Conservation (phyloP, 2,888 invertebrate genomes). For the Odontocolon sp. region DNA sequence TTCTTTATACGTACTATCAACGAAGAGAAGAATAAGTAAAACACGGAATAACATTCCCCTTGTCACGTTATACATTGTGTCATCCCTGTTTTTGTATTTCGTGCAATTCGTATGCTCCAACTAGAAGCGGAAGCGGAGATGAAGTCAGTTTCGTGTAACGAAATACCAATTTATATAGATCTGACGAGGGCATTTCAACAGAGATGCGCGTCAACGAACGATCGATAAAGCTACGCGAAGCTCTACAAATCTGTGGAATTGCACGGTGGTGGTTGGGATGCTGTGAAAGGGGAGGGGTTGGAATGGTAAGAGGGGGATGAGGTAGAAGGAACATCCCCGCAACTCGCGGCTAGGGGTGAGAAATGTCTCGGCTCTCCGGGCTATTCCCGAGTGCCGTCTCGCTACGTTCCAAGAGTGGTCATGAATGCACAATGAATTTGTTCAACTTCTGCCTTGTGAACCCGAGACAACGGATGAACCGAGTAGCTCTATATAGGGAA, state of each 20-base stretch:
- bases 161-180: background rate
- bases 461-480: slow-evolving; percentile 17
- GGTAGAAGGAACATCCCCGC: background rate
- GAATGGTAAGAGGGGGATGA: background rate
- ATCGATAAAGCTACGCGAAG: background rate
- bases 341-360: background rate
- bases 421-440: slow-evolving; percentile 59
- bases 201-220: background rate
- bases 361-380: background rate
- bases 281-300: background rate
- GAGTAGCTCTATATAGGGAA: background rate
- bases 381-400: slow-evolving; percentile 31
- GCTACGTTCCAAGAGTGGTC: slow-evolving; percentile 41
- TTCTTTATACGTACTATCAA: background rate
- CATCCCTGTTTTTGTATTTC: no score
- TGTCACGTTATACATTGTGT: background rate
- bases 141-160: no score
- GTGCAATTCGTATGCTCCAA: no score
- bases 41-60: no score
- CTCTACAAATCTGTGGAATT: background rate
- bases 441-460: slow-evolving; percentile 39
- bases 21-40: background rate
- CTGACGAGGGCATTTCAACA: background rate
- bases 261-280: background rate
- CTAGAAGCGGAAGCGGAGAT: no score